A percentile compares a stretch with the other conserved stretches of the same genome.
These are phyloP conservation scores for Pionites leucogaster DNA, from an alignment of 2,113 vertebrate species.

Conservation along the genomic window DNA sequence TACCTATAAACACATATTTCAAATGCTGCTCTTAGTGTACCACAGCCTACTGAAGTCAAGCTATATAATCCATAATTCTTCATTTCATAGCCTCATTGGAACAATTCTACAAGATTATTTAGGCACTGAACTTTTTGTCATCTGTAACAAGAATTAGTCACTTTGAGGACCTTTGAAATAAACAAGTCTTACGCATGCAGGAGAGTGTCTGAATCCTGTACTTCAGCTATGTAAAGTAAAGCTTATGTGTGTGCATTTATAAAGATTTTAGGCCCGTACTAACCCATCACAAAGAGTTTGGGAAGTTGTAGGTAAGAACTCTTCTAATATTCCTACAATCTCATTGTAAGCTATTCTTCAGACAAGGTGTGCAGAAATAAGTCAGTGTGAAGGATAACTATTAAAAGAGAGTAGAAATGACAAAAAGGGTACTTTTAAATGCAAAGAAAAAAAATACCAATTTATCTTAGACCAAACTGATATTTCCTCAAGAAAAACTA, in stretches of 20 bases:
- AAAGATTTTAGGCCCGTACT: background rate
- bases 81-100: background rate
- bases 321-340: background rate
- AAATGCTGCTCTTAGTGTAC: background rate
- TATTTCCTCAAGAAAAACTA: background rate
- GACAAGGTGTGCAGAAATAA: background rate
- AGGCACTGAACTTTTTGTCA: background rate
- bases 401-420: background rate
- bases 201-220: background rate
- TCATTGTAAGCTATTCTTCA: background rate
- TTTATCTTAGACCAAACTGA: background rate
- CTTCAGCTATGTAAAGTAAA: background rate
- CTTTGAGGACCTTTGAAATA: background rate
- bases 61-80: background rate
- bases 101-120: background rate
- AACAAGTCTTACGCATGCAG: background rate
- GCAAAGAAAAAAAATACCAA: background rate
- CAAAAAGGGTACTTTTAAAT: background rate
- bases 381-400: background rate
- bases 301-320: background rate
- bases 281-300: background rate
- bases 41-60: background rate
- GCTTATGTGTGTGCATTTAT: accelerated
- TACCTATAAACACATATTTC: background rate
- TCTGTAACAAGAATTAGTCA: background rate